A percentile compares a stretch with the other conserved stretches of the same genome.
Conservation (phyloP, 2,888 invertebrate species). For the Entomobrya multifasciata region DNA sequence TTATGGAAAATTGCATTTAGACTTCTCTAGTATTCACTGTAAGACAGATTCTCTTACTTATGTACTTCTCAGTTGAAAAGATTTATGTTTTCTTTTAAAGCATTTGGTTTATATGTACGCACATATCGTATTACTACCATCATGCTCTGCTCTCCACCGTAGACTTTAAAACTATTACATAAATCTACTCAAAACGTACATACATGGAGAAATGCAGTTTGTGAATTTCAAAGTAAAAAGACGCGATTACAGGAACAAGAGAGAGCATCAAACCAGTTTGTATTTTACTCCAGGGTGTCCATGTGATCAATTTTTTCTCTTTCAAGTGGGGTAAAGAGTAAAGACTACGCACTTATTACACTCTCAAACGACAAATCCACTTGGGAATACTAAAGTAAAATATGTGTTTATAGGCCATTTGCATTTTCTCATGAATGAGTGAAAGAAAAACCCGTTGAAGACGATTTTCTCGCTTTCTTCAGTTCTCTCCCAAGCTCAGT, state of each 20-base stretch:
- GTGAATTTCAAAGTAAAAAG: not conserved
- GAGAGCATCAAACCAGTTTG: conserved; percentile 39
- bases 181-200: not conserved
- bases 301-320: conserved; percentile 30
- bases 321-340: not conserved
- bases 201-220: not conserved
- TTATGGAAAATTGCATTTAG: too few relatives aligned
- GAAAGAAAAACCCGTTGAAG: conserved; percentile 20
- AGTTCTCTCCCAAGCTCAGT: not conserved
- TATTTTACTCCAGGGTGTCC: conserved; percentile 39
- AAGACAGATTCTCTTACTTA: conserved; percentile 11
- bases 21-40: too few relatives aligned
- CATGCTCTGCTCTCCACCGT: too few relatives aligned
- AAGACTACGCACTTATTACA: conserved; percentile 5
- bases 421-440: conserved; percentile 60
- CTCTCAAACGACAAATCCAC: conserved; percentile 10
- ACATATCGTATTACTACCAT: conserved; percentile 6
- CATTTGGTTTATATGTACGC: conserved; percentile 26
- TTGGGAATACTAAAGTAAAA: conserved; percentile 23
- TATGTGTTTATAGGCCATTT: conserved; percentile 64
- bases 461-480: conserved; percentile 10
- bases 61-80: conserved; percentile 11
- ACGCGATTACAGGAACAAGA: not conserved
- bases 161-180: not conserved
- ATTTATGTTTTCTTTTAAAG: conserved; percentile 32